Conservation (phyloP, 2,113 vertebrate genomes). For the Galeopterus variegatus region DNA sequence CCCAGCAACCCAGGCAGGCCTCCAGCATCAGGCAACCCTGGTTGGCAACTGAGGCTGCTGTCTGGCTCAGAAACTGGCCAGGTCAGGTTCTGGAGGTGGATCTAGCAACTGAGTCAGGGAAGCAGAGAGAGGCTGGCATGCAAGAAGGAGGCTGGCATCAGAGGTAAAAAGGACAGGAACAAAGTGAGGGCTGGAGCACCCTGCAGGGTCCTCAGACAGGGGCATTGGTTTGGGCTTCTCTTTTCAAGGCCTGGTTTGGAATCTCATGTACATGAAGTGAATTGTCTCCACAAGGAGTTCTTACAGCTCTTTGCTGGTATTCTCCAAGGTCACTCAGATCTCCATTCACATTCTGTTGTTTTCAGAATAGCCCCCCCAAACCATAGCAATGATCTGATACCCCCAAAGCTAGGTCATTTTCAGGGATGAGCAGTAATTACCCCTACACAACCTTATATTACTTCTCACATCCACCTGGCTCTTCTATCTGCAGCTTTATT, state of each 20-base stretch:
- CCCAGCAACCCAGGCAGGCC: neutral
- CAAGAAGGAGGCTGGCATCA: no score
- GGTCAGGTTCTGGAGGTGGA: neutral
- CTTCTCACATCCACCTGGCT: neutral
- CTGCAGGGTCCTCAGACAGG: neutral
- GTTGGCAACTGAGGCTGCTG: fast-evolving
- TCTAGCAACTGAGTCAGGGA: neutral
- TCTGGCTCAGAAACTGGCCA: neutral
- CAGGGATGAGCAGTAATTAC: neutral
- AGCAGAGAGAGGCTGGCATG: neutral
- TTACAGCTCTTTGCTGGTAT: neutral
- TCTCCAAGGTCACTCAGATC: neutral
- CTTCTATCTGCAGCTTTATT: neutral
- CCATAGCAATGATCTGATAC: neutral
- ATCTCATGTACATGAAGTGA: neutral
- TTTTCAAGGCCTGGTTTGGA: neutral
- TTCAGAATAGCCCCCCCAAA: slow-evolving; percentile 12
- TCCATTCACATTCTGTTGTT: neutral
- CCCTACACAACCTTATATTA: neutral
- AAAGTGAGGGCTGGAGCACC: neutral
- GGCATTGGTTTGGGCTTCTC: neutral
- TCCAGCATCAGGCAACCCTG: neutral
- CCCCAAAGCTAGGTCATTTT: slow-evolving; percentile 6
- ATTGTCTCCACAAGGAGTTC: neutral
- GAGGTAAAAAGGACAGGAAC: neutral